Evolutionary conservation across 2,113 vertebrate genomes (phyloP).

Genomic region (Gymnocephalus cernua): DNA sequence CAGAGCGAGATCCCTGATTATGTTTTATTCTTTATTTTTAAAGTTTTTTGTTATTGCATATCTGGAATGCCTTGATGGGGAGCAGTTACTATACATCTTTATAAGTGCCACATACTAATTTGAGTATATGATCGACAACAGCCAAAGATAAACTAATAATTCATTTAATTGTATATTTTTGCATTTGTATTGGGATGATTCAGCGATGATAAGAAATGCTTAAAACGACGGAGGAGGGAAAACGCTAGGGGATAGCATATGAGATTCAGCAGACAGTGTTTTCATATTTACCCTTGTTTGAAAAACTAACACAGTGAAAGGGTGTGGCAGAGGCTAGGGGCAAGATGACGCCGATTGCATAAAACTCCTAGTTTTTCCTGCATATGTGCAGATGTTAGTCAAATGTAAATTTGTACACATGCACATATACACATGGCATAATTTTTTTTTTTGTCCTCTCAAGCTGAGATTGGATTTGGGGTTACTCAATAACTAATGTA

Average conservation of each 20-base stretch:
- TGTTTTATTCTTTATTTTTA: conserved; percentile 1
- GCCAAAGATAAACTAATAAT: background rate
- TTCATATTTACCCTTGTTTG: conserved; percentile 34
- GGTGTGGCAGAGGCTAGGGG: conserved; percentile 15
- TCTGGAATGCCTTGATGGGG: conserved; percentile 10
- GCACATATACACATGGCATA: background rate
- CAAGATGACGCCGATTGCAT: background rate
- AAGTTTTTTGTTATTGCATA: conserved; percentile 2
- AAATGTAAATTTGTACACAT: conserved; percentile 19
- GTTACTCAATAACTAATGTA: conserved; percentile 70
- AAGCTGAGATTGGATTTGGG: conserved; percentile 19
- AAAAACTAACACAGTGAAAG: conserved; percentile 30
- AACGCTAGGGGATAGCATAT: conserved; percentile 1
- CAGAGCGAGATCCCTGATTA: conserved; percentile 9
- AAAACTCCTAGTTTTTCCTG: background rate
- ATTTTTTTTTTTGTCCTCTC: conserved; percentile 25
- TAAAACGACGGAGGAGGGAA: background rate
- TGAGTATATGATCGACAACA: conserved; percentile 1
- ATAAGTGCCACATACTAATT: background rate
- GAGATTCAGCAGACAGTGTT: conserved; percentile 14
- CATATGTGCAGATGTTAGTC: conserved; percentile 12
- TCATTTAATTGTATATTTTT: background rate
- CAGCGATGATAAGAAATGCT: background rate
- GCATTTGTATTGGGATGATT: background rate
- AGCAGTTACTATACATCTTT: conserved; percentile 3